A percentile compares a stretch with the other conserved stretches of the same genome.
phyloP scores from a whole-genome alignment of 2,888 invertebrate genomes.

The Drosophila subsilvestris region DNA sequence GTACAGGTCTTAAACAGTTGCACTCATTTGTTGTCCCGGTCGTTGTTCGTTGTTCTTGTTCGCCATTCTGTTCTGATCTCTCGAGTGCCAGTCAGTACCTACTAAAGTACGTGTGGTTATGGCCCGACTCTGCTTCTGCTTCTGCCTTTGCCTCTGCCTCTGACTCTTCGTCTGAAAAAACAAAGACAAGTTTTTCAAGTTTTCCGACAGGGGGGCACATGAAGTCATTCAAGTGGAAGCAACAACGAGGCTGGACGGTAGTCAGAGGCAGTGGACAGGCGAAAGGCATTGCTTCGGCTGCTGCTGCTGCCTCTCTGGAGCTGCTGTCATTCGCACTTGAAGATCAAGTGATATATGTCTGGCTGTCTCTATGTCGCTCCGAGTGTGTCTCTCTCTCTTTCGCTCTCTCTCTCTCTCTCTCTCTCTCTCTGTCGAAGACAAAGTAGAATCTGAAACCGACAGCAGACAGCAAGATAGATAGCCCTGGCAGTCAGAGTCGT shows the following conservation, averaged over 20 bases:
- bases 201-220: slow-evolving; percentile 72
- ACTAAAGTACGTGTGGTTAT: slow-evolving; percentile 63
- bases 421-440: slow-evolving; percentile 8
- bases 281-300: slow-evolving; percentile 43
- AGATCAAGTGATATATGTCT: slow-evolving; percentile 61
- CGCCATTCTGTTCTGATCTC: slow-evolving; percentile 38
- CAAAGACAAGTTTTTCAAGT: slow-evolving; percentile 78
- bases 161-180: slow-evolving; percentile 36
- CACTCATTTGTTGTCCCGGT: slow-evolving; percentile 68
- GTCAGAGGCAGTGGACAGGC: slow-evolving; percentile 58
- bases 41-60: slow-evolving; percentile 53
- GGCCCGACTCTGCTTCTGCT: slow-evolving; percentile 33
- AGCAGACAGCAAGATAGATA: slow-evolving; percentile 12
- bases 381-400: neutral
- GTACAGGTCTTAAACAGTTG: slow-evolving; percentile 67
- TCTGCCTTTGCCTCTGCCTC: slow-evolving; percentile 19
- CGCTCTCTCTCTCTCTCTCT: neutral
- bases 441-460: slow-evolving; percentile 19
- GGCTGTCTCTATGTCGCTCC: neutral
- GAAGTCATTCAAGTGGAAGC: slow-evolving; percentile 78
- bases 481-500: slow-evolving; percentile 36
- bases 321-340: slow-evolving; percentile 73
- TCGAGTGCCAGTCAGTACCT: slow-evolving; percentile 53
- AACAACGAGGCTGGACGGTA: slow-evolving; percentile 58
- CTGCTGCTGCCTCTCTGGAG: slow-evolving; percentile 23